Conservation (phyloP, 2,888 invertebrate species). For the Ichneumoninae sp. region DNA sequence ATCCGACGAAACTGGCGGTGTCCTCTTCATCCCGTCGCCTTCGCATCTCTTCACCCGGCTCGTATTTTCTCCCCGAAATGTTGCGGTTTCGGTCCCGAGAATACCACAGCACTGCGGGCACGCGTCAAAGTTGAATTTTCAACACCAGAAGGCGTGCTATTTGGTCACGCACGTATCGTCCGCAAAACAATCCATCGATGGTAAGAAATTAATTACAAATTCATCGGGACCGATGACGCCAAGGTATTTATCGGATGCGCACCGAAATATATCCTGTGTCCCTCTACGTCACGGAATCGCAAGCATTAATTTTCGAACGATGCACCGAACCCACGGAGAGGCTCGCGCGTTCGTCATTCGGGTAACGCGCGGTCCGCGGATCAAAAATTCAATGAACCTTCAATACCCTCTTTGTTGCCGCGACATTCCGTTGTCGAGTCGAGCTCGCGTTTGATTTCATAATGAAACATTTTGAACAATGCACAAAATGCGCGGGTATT, state of each 20-base stretch:
- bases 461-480: slow-evolving; percentile 42
- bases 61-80: slow-evolving; percentile 25
- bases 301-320: neutral
- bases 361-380: slow-evolving; percentile 24
- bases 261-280: neutral
- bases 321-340: slow-evolving; percentile 1
- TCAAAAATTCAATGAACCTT: slow-evolving; percentile 39
- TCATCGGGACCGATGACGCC: neutral
- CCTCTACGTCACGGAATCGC: neutral
- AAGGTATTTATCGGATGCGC: neutral
- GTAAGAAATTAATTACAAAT: neutral
- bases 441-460: slow-evolving; percentile 26
- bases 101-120: neutral
- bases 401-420: neutral
- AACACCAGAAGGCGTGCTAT: neutral
- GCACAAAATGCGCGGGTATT: neutral
- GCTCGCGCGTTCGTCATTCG: slow-evolving; percentile 34
- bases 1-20: slow-evolving; percentile 42
- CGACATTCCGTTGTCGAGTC: slow-evolving; percentile 28
- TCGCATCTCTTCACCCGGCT: slow-evolving; percentile 11
- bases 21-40: slow-evolving; percentile 13
- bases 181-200: neutral
- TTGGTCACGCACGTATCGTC: neutral
- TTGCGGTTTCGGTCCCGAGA: neutral
- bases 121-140: neutral